Evolutionary conservation across 2,113 vertebrate genomes (phyloP), one percentile per base, ranked within the genome.

Genomic region (Actinemys pallida): DNA sequence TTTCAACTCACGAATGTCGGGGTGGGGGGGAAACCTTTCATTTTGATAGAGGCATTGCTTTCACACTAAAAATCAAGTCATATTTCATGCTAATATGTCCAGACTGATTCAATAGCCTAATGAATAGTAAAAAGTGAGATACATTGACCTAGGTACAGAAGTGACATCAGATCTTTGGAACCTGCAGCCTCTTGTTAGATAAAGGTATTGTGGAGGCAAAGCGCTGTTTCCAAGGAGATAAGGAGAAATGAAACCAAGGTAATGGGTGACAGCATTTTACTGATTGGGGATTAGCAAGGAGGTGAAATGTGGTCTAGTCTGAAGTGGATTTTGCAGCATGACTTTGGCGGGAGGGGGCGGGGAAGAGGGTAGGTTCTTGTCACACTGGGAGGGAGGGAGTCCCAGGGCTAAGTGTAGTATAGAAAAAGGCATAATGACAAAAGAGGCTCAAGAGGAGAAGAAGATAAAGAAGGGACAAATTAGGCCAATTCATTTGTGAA

Each of bases 61-160:
- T 65, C 62, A 31, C 80, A 39, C 14, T 86, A 90, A 90, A 31
- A 49, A 90, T 95, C 87, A 92, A 91, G 65, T 92, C 42, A 45
- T 75, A 79, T 52, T 95, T 95, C 52, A 92, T 83, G 59, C 53
- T 93, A 78, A 57, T 86, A 82, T 88, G n/a, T 85, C 35, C 86
- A 69, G 49, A 27, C 54, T 88, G 78, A 83, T 84, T 56, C 81
- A 85, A 53, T 31, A 24, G 56, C 49, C 57, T 84, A 84, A 91
- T 69, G 79, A 89, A 81, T 75, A 53, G 69, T 65, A 81, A 93
- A 91, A 62, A 62, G 88, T 62, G 4, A 49, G 39, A 88, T 31
- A 50, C 31, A 65, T 20, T 0, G 17, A 54, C 59, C n/a, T 65
- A 78, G 62, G 53, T 88, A 76, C 62, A 82, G 75, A 88, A 86